These are phyloP conservation scores for Tenthredo distinguenda DNA, from an alignment of 2,888 invertebrate species.

Conservation along the genomic window DNA sequence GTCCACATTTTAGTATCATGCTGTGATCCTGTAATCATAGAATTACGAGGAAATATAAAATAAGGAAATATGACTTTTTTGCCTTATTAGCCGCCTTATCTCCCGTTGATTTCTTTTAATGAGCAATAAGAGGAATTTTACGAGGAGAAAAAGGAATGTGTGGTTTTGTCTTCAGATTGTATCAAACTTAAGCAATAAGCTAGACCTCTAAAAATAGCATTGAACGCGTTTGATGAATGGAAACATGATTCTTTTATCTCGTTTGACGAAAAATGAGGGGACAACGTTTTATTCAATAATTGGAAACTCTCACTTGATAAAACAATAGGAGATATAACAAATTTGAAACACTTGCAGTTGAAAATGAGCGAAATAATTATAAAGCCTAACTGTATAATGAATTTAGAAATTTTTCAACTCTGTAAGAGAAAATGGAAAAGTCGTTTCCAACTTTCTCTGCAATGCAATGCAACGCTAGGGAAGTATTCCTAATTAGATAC, in stretches of 20 bases:
- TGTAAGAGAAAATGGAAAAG: not conserved
- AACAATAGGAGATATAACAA: not conserved
- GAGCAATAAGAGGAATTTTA: not conserved
- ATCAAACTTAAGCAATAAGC: not conserved
- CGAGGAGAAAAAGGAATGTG: not conserved
- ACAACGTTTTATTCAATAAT: not conserved
- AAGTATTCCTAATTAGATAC: not conserved
- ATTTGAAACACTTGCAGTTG: too few species aligned
- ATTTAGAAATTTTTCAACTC: not conserved
- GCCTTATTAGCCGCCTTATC: not conserved
- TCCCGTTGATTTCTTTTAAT: not conserved
- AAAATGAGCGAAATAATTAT: too few species aligned
- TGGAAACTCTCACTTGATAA: not conserved
- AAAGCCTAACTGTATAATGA: not conserved
- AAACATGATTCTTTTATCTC: not conserved
- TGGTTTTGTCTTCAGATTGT: not conserved
- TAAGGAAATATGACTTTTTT: not conserved
- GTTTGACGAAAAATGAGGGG: not conserved
- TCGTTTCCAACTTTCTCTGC: not conserved
- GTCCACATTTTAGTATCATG: slow-evolving; percentile 34
- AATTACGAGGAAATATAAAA: not conserved
- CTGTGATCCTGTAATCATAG: slow-evolving; percentile 19
- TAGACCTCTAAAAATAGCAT: not conserved
- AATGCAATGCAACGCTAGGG: not conserved
- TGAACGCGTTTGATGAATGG: not conserved